Evolutionary conservation across 2,888 invertebrate genomes (phyloP).

Genomic region (Conus canariensis): DNA sequence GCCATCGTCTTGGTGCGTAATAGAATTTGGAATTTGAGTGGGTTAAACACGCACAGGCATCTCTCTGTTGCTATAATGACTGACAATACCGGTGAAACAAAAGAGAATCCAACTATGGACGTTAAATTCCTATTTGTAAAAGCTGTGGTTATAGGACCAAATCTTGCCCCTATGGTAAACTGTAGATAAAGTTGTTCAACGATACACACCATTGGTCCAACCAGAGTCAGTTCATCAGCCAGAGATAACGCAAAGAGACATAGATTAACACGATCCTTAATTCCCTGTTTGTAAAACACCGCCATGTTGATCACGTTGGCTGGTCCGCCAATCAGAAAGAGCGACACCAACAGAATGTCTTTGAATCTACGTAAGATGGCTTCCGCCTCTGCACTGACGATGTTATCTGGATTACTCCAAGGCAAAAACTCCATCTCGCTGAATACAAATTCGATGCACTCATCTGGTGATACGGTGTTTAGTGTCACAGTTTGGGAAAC

Average conservation of each 20-base stretch:
- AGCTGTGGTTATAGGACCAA: not conserved
- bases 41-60: slow-evolving; percentile 14
- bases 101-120: not conserved
- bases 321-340: slow-evolving; percentile 27
- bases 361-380: not conserved
- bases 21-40: slow-evolving; percentile 6
- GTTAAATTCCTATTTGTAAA: not conserved
- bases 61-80: slow-evolving; percentile 12
- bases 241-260: slow-evolving; percentile 11
- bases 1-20: not conserved
- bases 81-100: not conserved
- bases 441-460: not conserved
- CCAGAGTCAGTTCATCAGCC: not conserved
- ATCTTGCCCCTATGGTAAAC: not conserved
- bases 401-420: slow-evolving; percentile 5
- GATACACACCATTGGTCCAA: not conserved
- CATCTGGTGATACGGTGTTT: not conserved
- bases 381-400: slow-evolving; percentile 22
- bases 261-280: slow-evolving; percentile 10
- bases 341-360: not conserved
- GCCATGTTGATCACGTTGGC: slow-evolving; percentile 26
- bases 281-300: slow-evolving; percentile 23
- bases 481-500: not conserved
- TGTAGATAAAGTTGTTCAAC: not conserved
- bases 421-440: slow-evolving; percentile 15